phyloP scores from a whole-genome alignment of 2,113 vertebrate genomes.

The Myotis brandtii region DNA sequence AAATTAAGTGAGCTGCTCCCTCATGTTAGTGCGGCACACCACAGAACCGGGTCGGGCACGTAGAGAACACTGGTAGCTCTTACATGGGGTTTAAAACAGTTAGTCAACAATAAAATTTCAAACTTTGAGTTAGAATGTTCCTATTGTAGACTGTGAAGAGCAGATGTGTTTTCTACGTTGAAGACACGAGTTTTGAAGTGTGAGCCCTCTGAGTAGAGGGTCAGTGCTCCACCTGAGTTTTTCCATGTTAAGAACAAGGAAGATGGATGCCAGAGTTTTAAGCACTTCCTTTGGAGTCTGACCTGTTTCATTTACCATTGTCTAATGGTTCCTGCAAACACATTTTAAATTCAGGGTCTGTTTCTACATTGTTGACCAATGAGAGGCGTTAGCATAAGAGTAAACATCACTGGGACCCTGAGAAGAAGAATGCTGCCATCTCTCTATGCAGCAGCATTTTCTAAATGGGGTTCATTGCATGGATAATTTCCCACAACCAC shows the following conservation, averaged over 20 bases:
- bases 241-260: background rate
- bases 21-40: background rate
- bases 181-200: background rate
- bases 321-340: background rate
- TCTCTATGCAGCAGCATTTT: constrained; percentile 53
- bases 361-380: background rate
- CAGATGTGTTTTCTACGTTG: background rate
- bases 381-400: background rate
- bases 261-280: background rate
- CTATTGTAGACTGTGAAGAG: background rate
- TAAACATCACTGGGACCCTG: background rate
- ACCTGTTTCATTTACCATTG: background rate
- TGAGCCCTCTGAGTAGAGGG: background rate
- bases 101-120: background rate
- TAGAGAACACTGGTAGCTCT: background rate
- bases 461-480: constrained; percentile 65
- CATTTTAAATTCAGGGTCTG: background rate
- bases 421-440: constrained; percentile 6
- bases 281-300: background rate
- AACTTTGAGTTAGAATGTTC: constrained; percentile 35
- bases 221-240: background rate
- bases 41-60: background rate
- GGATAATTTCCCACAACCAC: constrained; percentile 68
- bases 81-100: background rate
- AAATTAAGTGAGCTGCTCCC: background rate